Percentiles rank a stretch among this genome's conserved stretches.
Conservation (phyloP, 2,888 invertebrate genomes). For the Archips crataeganus region DNA sequence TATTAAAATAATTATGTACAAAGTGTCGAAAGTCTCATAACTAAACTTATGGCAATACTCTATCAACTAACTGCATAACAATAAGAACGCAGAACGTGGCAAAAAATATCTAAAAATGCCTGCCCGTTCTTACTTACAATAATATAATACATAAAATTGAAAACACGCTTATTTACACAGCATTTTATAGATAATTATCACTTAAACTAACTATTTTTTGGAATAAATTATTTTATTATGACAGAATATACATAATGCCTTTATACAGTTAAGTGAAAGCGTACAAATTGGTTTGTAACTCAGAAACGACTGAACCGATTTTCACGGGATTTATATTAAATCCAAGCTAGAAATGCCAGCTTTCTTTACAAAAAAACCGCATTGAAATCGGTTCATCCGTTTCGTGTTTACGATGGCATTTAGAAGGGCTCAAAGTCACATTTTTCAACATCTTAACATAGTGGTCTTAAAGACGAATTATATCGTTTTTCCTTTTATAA, state of each 20-base stretch:
- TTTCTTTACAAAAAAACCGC: neutral
- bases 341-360: neutral
- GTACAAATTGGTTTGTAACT: slow-evolving; percentile 1
- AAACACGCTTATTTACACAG: slow-evolving; percentile 38
- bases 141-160: slow-evolving; percentile 37
- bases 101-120: slow-evolving; percentile 7
- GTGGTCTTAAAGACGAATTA: neutral
- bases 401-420: neutral
- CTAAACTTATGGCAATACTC: slow-evolving; percentile 66
- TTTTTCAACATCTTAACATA: neutral
- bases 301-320: neutral
- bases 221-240: slow-evolving; percentile 43
- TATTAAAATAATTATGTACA: slow-evolving; percentile 73
- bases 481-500: neutral
- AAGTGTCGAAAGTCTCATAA: slow-evolving; percentile 55
- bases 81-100: slow-evolving; percentile 13
- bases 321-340: neutral
- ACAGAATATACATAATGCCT: slow-evolving; percentile 36
- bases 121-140: neutral
- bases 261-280: slow-evolving; percentile 28
- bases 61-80: slow-evolving; percentile 43
- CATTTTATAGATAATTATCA: slow-evolving; percentile 19
- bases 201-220: slow-evolving; percentile 38
- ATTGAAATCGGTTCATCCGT: neutral
- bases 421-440: neutral